Evolutionary conservation across 2,113 vertebrate genomes (phyloP).

Genomic region (Oryzias javanicus): DNA sequence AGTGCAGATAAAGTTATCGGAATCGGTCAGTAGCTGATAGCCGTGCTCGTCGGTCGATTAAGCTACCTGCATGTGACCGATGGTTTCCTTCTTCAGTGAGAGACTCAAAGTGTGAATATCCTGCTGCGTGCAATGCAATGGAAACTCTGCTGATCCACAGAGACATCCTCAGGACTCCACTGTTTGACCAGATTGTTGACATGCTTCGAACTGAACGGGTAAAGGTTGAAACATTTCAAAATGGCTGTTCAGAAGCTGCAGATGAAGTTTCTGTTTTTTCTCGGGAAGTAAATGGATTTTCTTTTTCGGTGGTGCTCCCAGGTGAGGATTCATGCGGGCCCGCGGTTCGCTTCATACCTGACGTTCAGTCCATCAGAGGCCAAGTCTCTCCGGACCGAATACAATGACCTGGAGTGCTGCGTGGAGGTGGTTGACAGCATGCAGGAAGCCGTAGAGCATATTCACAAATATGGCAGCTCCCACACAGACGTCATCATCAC

Average conservation of each 20-base stretch:
- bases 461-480: constrained; percentile 96
- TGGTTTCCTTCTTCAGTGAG: constrained; percentile 77
- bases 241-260: no score
- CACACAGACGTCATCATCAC: constrained; percentile 95
- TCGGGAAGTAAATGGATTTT: neutral
- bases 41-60: neutral
- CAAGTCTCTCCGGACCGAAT: constrained; percentile 91
- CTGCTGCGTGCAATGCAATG: constrained; percentile 96
- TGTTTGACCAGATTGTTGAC: constrained; percentile 97
- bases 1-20: constrained; percentile 90
- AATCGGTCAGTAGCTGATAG: constrained; percentile 68
- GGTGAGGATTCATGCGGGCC: constrained; percentile 96
- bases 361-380: constrained; percentile 96
- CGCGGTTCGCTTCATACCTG: constrained; percentile 91
- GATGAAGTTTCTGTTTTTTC: neutral
- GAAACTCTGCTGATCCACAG: constrained; percentile 94
- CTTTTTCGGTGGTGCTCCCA: constrained; percentile 41
- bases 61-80: neutral
- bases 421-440: constrained; percentile 93
- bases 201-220: constrained; percentile 92
- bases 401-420: constrained; percentile 92
- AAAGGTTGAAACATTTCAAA: constrained; percentile 1
- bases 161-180: constrained; percentile 86
- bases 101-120: constrained; percentile 98
- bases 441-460: constrained; percentile 91